Evolutionary conservation across 23 tunicate species (phyloP), one percentile per base, ranked within the genome.

Genomic region (Trididemnum miniatum): DNA sequence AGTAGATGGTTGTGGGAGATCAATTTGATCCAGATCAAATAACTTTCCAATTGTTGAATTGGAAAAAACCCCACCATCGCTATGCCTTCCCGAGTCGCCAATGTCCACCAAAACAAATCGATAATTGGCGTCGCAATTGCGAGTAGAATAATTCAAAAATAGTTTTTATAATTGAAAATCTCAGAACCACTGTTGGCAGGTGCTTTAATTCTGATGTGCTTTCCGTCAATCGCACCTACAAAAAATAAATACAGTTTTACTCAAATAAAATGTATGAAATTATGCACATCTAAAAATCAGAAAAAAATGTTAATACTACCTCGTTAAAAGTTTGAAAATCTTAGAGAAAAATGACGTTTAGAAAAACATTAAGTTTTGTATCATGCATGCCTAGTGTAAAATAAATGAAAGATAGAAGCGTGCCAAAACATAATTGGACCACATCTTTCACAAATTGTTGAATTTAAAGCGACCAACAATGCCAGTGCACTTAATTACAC

Each of bases 151-250:
- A 87, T 35, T 1, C 73, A 80, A 54, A 80, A 87, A 54, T 71
- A 86, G 5, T 82, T 74, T 39, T 86, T 86, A 35, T 86, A 86
- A 33, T 86, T 86, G 44, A 31, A 86, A 50, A 79, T 80, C 57
- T 86, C 84, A 22, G 83, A 76, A 7, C 84, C 90, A 86, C 88
- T 84, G 36, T 84, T 84, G 62, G 82, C 76, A 2, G 82, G 88
- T 9, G 66, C 72, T 76, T 84, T 84, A 60, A 84, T 62, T 1
- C 82, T 35, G 20, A 84, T 65, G 36, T 84, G 88, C 35, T 84
- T 84, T 39, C 88, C 77, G 50, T 69, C 85, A 31, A 82, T 38
- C 1, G 85, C 77, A 22, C 78, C 78, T 39, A 67, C 22, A 67
- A 67, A 67, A 67, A 5, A 62, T n/a, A n/a, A n/a, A n/a, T n/a